phyloP scores from a whole-genome alignment of 2,113 vertebrate genomes.

The Amphiprion percula region DNA sequence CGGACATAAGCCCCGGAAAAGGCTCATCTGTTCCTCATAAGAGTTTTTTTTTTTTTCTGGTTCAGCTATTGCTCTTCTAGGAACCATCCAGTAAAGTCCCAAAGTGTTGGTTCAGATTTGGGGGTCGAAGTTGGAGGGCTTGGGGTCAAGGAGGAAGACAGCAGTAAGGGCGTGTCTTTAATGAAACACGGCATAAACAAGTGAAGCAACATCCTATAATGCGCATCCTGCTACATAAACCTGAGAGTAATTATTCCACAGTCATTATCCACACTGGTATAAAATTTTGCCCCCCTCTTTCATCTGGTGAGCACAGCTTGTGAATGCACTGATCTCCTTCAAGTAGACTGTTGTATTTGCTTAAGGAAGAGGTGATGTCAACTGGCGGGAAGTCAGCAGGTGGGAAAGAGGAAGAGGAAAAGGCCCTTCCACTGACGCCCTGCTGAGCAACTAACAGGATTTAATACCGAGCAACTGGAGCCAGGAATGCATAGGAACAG shows the following conservation, averaged over 20 bases:
- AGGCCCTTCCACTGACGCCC: constrained; percentile 42
- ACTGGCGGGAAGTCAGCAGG: constrained; percentile 67
- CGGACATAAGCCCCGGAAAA: constrained; percentile 11
- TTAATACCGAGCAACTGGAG: constrained; percentile 56
- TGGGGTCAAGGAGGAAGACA: constrained; percentile 32
- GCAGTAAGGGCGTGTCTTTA: constrained; percentile 14
- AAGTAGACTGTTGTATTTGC: constrained; percentile 33
- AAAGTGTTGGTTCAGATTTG: constrained; percentile 19
- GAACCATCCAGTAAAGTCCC: constrained; percentile 41
- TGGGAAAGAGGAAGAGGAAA: constrained; percentile 72
- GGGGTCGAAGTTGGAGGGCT: neutral
- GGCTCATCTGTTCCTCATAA: constrained; percentile 22
- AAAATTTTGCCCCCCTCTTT: constrained; percentile 33
- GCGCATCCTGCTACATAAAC: constrained; percentile 15
- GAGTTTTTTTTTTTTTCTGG: constrained; percentile 32
- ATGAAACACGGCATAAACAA: constrained; percentile 33
- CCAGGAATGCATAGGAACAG: constrained; percentile 55
- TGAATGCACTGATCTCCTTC: constrained; percentile 29
- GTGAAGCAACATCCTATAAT: constrained; percentile 10
- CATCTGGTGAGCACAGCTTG: constrained; percentile 37
- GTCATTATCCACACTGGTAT: constrained; percentile 37
- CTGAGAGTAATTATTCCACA: constrained; percentile 46
- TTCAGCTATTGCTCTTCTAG: constrained; percentile 26
- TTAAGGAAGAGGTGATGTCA: constrained; percentile 58
- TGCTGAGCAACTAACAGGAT: constrained; percentile 33